Conservation (phyloP, 2,113 vertebrate species). For the Sorex fumeus region DNA sequence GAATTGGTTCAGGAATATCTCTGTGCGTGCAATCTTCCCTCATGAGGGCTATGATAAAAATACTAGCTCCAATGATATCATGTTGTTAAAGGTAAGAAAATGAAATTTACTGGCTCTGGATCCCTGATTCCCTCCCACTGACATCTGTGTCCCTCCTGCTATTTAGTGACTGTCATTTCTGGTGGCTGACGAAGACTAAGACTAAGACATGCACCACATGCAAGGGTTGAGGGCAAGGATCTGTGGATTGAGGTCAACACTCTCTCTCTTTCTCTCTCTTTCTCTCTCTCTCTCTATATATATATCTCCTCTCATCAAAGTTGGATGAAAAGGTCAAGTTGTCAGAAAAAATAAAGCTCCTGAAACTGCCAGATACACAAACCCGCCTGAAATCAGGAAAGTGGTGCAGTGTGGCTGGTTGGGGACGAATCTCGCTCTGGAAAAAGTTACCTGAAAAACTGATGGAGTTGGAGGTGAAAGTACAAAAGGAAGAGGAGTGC, state of each 20-base stretch:
- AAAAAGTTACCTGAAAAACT: accelerated
- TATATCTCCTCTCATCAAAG: slow-evolving; percentile 31
- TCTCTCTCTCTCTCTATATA: too few relatives aligned
- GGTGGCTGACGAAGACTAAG: too few relatives aligned
- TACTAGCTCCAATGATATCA: not conserved
- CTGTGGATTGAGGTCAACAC: not conserved
- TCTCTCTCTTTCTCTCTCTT: not conserved
- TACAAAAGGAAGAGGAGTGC: not conserved
- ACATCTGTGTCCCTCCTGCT: not conserved
- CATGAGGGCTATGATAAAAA: not conserved
- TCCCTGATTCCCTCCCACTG: not conserved
- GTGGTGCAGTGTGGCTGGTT: slow-evolving; percentile 71
- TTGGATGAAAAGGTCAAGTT: slow-evolving; percentile 3
- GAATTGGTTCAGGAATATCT: slow-evolving; percentile 21
- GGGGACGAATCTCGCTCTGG: accelerated
- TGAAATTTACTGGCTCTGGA: too few relatives aligned
- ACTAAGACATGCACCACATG: too few relatives aligned
- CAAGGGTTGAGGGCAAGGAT: not conserved
- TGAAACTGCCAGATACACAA: not conserved
- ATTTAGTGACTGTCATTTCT: too few relatives aligned
- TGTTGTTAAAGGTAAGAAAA: slow-evolving; percentile 72
- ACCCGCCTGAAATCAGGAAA: not conserved
- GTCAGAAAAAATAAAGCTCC: not conserved
- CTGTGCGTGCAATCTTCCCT: not conserved
- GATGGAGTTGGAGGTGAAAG: not conserved